A percentile compares a stretch with the other conserved stretches of the same genome.
phyloP scores from a whole-genome alignment of 1,140 invertebrate genomes.

The Phthorimaea operculella region DNA sequence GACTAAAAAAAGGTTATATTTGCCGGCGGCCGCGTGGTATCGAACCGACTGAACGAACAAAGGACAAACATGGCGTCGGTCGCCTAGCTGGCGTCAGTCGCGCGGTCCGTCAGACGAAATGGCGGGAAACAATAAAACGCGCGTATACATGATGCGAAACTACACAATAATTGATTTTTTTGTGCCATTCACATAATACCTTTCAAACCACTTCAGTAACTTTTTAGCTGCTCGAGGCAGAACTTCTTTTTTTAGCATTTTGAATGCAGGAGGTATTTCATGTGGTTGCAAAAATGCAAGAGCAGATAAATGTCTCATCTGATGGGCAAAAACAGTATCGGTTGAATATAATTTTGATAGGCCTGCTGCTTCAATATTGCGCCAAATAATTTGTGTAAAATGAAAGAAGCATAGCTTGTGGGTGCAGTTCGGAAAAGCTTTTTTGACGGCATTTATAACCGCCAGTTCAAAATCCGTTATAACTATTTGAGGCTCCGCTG shows the following conservation, averaged over 20 bases:
- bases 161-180: no score
- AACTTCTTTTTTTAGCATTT: background rate
- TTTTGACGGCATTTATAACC: conserved; percentile 4
- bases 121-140: no score
- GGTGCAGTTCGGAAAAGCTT: background rate
- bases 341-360: background rate
- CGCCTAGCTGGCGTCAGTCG: no score
- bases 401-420: conserved; percentile 8
- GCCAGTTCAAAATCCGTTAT: conserved; percentile 6
- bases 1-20: no score
- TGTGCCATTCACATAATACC: background rate
- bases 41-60: no score
- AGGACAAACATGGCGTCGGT: no score
- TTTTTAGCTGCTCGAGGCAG: background rate
- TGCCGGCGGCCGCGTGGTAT: no score
- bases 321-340: background rate
- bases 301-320: conserved; percentile 4
- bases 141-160: no score
- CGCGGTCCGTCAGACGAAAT: no score
- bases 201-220: background rate
- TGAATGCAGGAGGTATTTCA: background rate
- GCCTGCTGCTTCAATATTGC: background rate
- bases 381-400: conserved; percentile 5
- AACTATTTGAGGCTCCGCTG: background rate
- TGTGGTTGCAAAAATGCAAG: background rate